Evolutionary conservation across 2,888 invertebrate species (phyloP).

Genomic region (Eremobia ochroleuca): DNA sequence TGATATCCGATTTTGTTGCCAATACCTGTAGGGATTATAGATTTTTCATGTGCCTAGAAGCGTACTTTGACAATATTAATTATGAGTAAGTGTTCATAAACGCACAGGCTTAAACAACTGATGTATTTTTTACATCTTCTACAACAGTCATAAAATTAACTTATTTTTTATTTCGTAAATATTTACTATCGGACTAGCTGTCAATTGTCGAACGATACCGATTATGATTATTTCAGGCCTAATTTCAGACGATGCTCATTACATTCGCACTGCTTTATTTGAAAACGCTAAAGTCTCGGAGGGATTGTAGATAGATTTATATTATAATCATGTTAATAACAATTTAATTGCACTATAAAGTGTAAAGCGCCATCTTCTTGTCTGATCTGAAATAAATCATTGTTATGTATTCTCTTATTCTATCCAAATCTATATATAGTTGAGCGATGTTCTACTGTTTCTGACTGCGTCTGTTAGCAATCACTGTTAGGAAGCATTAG

Average conservation of each 20-base stretch:
- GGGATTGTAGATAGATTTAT: slow-evolving; percentile 41
- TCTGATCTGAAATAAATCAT: slow-evolving; percentile 33
- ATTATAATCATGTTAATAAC: slow-evolving; percentile 45
- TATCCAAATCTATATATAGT: slow-evolving; percentile 12
- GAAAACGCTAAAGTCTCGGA: slow-evolving; percentile 22
- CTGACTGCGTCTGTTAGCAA: background rate
- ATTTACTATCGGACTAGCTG: no score
- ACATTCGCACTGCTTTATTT: slow-evolving; percentile 44
- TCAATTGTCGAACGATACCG: background rate
- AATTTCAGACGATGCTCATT: background rate
- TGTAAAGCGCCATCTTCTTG: slow-evolving; percentile 39
- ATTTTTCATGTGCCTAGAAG: slow-evolving; percentile 13
- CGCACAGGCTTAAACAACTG: background rate
- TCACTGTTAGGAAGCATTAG: slow-evolving; percentile 5
- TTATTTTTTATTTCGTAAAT: background rate
- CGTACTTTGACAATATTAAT: slow-evolving; percentile 18
- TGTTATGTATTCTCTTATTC: slow-evolving; percentile 15
- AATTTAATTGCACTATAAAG: slow-evolving; percentile 22
- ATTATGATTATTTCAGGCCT: background rate
- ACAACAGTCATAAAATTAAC: background rate
- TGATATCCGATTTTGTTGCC: slow-evolving; percentile 34
- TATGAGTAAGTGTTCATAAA: slow-evolving; percentile 5
- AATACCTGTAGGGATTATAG: background rate
- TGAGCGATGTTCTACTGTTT: slow-evolving; percentile 10
- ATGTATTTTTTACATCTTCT: slow-evolving; percentile 8